Evolutionary conservation across 2,113 vertebrate species (phyloP).

Genomic region (Menura novaehollandiae): DNA sequence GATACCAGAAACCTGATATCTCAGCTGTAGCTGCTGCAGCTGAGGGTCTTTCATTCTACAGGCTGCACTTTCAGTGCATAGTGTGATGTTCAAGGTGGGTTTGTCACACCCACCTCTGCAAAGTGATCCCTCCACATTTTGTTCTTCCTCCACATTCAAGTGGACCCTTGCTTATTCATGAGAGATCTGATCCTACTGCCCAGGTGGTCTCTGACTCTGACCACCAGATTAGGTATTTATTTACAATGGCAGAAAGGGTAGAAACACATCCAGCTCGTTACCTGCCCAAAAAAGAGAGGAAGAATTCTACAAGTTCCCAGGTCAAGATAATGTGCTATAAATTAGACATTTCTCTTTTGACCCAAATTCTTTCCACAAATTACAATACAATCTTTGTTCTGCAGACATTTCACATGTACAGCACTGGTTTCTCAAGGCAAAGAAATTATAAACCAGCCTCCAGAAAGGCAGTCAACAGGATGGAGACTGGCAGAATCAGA

Average conservation of each 20-base stretch:
- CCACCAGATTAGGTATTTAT: background rate
- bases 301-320: background rate
- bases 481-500: background rate
- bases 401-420: background rate
- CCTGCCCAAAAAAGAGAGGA: background rate
- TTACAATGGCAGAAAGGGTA: background rate
- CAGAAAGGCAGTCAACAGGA: background rate
- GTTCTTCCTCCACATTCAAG: rapidly evolving
- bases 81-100: background rate
- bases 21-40: background rate
- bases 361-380: background rate
- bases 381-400: background rate
- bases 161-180: background rate
- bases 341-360: background rate
- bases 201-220: background rate
- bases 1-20: background rate
- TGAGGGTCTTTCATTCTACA: background rate
- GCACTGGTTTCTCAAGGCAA: background rate
- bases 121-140: background rate
- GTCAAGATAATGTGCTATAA: background rate
- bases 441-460: background rate
- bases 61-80: background rate
- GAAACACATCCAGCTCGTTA: background rate
- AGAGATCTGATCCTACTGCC: background rate
- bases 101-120: background rate